Evolutionary conservation across 1,140 invertebrate genomes (phyloP), one percentile per base, ranked within the genome.

Genomic region (Brachionus paranguensis): DNA sequence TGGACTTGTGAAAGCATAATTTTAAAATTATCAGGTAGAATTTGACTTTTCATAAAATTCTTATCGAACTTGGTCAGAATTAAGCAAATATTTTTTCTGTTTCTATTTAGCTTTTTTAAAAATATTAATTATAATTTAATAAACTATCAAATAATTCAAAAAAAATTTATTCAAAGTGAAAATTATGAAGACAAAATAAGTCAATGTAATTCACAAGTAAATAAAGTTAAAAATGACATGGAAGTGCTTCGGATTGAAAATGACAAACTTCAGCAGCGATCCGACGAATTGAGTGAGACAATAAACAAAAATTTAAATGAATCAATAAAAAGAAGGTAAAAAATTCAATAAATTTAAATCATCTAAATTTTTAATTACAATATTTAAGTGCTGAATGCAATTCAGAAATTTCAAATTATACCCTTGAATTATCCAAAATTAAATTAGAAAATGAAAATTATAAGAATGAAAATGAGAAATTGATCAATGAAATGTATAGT

Each of bases 301-400:
- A 76, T 76, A 53, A 76, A 50, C 45, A 76, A 76, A 76, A 76
- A 50, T 76, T 24, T 76, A 27, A 76, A 76, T n/a, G 72, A 76
- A 12, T 50, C 72, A 0, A 50, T 50, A 12, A 76, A 76, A 76
- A 47, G 72, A 76, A 76, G 72, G 43, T 76, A 43, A 1, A n/a
- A 11, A 20, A 24, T 10, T 17, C 6, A 17, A 41, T 4, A 45
- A 72, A 72, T 12, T 6, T 37, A 70, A 70, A 72, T 7, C 11
- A 20, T 10, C 8, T 11, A 2, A 11, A 6, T 43, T 0, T 43
- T 20, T 43, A 72, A 41, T 72, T 20, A 14, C 14, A 47, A 47
- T n/a, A 20, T 43, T 72, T 24, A 72, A 72, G 68, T 24, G 68
- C 72, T 50, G 72, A 76, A 76, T 37, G 27, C 20, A 50, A 24